These are phyloP conservation scores for Therioaphis trifolii DNA, from an alignment of 2,888 invertebrate genomes.

Conservation along the genomic window DNA sequence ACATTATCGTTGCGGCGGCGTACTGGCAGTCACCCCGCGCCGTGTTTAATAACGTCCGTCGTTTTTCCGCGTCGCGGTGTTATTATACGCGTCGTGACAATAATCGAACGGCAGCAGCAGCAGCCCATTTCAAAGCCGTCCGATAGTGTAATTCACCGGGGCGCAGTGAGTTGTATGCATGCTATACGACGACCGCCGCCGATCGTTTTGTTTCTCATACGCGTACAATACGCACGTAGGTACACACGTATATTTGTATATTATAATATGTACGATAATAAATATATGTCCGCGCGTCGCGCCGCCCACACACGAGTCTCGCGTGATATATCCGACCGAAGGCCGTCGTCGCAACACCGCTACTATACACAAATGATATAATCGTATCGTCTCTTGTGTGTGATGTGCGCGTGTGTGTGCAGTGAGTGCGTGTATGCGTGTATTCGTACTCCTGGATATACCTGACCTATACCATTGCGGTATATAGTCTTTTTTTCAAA, in stretches of 20 bases:
- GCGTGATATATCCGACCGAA: constrained; percentile 30
- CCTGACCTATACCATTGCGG: not conserved
- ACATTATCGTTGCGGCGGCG: no score
- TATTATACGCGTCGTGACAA: constrained; percentile 1
- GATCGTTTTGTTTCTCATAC: constrained; percentile 10
- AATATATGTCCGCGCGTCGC: not conserved
- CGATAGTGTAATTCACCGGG: constrained; percentile 30
- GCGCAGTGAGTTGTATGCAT: not conserved
- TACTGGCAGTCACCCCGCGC: not conserved
- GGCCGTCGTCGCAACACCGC: not conserved
- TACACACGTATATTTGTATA: no score
- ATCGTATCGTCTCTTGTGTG: not conserved
- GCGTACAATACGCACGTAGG: no score
- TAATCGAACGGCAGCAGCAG: not conserved
- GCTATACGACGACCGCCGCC: not conserved
- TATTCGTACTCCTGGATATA: not conserved
- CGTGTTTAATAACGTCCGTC: not conserved
- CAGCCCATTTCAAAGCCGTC: constrained; percentile 31
- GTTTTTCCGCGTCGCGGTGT: not conserved
- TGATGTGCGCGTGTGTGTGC: not conserved
- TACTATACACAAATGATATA: constrained; percentile 23
- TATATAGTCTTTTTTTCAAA: not conserved
- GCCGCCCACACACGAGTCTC: constrained; percentile 31
- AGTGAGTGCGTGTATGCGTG: not conserved
- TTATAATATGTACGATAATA: not conserved